These are phyloP conservation scores for Gadus chalcogrammus DNA, from an alignment of 2,113 vertebrate genomes.

Conservation along the genomic window DNA sequence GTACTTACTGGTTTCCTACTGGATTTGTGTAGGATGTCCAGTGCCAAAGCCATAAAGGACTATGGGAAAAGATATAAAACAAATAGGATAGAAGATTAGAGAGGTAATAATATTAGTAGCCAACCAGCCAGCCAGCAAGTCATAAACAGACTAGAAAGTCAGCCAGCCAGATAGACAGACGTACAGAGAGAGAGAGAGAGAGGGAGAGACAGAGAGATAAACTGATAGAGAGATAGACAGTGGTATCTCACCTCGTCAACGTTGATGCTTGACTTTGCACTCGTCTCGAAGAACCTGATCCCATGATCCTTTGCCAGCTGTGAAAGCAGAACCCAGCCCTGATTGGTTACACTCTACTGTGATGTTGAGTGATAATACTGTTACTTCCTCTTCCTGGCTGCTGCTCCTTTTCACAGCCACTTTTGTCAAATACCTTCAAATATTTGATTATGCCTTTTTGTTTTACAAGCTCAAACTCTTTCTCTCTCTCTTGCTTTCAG, in stretches of 20 bases:
- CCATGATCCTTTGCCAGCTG: constrained; percentile 88
- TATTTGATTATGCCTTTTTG: background rate
- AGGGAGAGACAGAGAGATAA: too few relatives aligned
- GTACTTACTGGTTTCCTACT: constrained; percentile 78
- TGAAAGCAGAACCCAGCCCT: constrained; percentile 29
- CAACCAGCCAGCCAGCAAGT: background rate
- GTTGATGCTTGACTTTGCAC: constrained; percentile 81
- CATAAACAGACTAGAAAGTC: background rate
- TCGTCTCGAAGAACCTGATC: constrained; percentile 93
- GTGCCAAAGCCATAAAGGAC: constrained; percentile 84
- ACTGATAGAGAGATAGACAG: background rate
- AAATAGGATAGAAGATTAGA: too few relatives aligned
- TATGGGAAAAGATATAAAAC: constrained; percentile 36
- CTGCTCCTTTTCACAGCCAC: background rate
- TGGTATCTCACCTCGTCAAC: constrained; percentile 72
- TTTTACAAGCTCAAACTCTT: background rate
- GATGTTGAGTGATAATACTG: constrained; percentile 5
- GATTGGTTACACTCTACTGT: constrained; percentile 16
- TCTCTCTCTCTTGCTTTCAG: background rate
- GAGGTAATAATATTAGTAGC: too few relatives aligned
- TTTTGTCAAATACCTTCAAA: background rate
- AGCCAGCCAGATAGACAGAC: constrained; percentile 2
- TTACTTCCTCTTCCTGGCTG: constrained; percentile 27
- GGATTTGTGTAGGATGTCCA: constrained; percentile 84
- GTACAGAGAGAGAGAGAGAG: background rate